Conservation (phyloP, 2,113 vertebrate genomes). For the Dromaius novaehollandiae region DNA sequence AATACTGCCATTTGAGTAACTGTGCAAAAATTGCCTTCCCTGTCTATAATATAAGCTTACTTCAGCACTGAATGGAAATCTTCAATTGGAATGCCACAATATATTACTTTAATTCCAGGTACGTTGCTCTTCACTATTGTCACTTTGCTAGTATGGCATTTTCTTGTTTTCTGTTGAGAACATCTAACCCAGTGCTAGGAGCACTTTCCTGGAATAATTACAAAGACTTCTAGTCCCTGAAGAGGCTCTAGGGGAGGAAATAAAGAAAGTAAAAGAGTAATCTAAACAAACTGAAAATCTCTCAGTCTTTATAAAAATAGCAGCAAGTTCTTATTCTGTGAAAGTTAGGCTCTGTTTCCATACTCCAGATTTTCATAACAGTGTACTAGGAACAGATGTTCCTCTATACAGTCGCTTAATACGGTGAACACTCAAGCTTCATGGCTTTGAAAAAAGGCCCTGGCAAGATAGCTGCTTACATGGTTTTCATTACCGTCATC, state of each 20-base stretch:
- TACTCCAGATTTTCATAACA: background rate
- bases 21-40: conserved; percentile 11
- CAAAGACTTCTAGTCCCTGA: background rate
- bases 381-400: background rate
- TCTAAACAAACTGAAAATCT: background rate
- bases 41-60: background rate
- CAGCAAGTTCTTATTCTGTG: background rate
- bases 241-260: background rate
- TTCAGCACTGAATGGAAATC: conserved; percentile 7
- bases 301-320: background rate
- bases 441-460: background rate
- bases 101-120: background rate
- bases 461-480: background rate
- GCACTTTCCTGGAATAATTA: background rate
- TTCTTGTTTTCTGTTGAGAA: background rate
- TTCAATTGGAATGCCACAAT: background rate
- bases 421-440: background rate
- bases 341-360: background rate
- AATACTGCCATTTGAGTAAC: background rate
- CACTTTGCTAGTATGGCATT: background rate
- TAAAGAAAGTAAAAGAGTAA: background rate
- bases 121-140: background rate
- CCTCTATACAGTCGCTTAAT: background rate
- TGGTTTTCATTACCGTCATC: background rate
- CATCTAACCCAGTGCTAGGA: background rate